These are phyloP conservation scores for Channallabes apus DNA, from an alignment of 2,797 vertebrate species.

Conservation along the genomic window DNA sequence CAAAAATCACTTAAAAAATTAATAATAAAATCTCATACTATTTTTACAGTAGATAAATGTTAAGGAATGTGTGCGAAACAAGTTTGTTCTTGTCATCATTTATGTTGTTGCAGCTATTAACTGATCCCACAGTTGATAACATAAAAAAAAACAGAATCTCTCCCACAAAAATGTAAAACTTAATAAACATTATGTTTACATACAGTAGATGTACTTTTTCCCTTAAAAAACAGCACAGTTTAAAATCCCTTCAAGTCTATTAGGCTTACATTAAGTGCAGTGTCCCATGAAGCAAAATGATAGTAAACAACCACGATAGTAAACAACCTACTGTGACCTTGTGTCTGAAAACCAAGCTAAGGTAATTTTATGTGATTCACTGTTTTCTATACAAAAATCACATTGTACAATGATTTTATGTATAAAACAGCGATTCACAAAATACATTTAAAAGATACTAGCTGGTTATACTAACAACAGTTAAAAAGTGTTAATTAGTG, in stretches of 20 bases:
- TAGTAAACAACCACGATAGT: too few relatives aligned
- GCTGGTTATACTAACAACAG: too few relatives aligned
- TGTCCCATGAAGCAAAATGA: background rate
- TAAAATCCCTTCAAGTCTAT: background rate
- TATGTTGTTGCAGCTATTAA: background rate
- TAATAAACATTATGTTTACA: background rate
- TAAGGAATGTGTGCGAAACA: background rate
- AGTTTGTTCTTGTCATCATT: background rate
- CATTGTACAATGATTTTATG: too few relatives aligned
- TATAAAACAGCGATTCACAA: too few relatives aligned
- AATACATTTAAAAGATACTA: too few relatives aligned
- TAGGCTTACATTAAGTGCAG: background rate
- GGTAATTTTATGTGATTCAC: too few relatives aligned
- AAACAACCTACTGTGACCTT: too few relatives aligned
- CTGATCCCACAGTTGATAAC: background rate
- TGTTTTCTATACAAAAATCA: too few relatives aligned
- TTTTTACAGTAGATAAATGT: background rate
- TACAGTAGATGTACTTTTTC: background rate
- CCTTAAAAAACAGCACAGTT: background rate
- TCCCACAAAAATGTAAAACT: background rate
- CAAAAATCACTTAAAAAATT: background rate
- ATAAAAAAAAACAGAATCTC: background rate
- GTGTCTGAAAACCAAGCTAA: too few relatives aligned
- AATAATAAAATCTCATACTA: background rate
- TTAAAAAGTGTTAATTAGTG: too few relatives aligned